A percentile compares a stretch with the other conserved stretches of the same genome.
Evolutionary conservation across 2,888 invertebrate genomes (phyloP).

Genomic region (Cyrtodaria siliqua): DNA sequence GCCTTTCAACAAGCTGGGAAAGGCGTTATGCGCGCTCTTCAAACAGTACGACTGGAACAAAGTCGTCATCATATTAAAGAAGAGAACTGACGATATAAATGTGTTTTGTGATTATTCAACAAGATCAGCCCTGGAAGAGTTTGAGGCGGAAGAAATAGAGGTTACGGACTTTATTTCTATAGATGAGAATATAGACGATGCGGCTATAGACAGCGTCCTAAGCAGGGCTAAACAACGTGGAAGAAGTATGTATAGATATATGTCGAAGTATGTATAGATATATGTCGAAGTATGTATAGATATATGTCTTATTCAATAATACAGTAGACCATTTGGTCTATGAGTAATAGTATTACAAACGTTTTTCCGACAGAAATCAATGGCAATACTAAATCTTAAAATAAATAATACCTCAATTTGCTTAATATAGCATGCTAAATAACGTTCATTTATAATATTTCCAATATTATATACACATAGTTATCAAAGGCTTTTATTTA

Average conservation of each 20-base stretch:
- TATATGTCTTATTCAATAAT: too few species aligned
- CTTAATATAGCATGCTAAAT: too few species aligned
- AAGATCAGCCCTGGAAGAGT: conserved; percentile 62
- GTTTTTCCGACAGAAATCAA: too few species aligned
- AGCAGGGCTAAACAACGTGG: conserved; percentile 66
- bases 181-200: conserved; percentile 58
- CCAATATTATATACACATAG: too few species aligned
- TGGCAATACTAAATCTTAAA: too few species aligned
- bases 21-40: conserved; percentile 68
- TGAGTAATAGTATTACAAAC: too few species aligned
- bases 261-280: conserved; percentile 69
- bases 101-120: conserved; percentile 80
- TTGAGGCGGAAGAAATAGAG: conserved; percentile 64
- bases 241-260: conserved; percentile 68
- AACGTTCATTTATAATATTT: too few species aligned
- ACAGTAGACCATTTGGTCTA: too few species aligned
- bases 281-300: conserved; percentile 70
- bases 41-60: conserved; percentile 69
- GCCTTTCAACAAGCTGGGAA: conserved; percentile 75
- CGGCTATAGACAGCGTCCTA: conserved; percentile 68
- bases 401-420: too few species aligned
- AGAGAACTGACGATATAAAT: conserved; percentile 64
- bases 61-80: conserved; percentile 71
- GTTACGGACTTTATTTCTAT: conserved; percentile 72
- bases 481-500: too few species aligned